Evolutionary conservation across 2,888 invertebrate species (phyloP).

Genomic region (Pristionchus maxplancki): DNA sequence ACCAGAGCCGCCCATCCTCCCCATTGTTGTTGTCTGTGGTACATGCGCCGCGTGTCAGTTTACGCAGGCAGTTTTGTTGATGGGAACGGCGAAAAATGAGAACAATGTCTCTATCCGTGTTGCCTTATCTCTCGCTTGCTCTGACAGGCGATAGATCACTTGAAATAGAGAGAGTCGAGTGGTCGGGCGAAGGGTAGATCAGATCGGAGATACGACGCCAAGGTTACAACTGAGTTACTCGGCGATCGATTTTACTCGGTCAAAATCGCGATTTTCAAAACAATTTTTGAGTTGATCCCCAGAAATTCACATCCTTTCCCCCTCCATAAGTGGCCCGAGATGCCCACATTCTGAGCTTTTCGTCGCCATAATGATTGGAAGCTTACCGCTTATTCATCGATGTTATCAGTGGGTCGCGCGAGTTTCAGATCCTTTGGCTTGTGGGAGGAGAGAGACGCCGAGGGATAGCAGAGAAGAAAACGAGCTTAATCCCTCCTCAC

Average conservation of each 20-base stretch:
- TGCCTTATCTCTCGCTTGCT: neutral
- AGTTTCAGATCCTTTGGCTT: constrained; percentile 32
- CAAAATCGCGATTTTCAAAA: neutral
- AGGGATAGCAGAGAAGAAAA: constrained; percentile 4
- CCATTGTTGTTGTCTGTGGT: neutral
- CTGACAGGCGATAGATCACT: neutral
- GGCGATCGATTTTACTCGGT: neutral
- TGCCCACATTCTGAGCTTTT: neutral
- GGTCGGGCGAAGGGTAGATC: neutral
- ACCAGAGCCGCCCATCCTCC: neutral
- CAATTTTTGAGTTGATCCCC: too few relatives aligned
- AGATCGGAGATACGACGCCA: neutral
- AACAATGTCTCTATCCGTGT: neutral
- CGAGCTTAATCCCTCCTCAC: constrained; percentile 20
- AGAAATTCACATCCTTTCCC: too few relatives aligned
- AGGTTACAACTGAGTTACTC: neutral
- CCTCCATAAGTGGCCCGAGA: too few relatives aligned
- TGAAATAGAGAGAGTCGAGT: neutral
- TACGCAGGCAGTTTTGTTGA: neutral
- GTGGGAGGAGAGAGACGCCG: neutral
- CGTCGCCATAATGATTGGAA: constrained; percentile 11
- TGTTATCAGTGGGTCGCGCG: constrained; percentile 11
- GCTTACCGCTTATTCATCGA: neutral
- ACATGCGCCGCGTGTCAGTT: constrained; percentile 6
- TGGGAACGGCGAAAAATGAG: neutral